These are phyloP conservation scores for Sphaeridia pumilis DNA, from an alignment of 2,888 invertebrate species.

Conservation along the genomic window DNA sequence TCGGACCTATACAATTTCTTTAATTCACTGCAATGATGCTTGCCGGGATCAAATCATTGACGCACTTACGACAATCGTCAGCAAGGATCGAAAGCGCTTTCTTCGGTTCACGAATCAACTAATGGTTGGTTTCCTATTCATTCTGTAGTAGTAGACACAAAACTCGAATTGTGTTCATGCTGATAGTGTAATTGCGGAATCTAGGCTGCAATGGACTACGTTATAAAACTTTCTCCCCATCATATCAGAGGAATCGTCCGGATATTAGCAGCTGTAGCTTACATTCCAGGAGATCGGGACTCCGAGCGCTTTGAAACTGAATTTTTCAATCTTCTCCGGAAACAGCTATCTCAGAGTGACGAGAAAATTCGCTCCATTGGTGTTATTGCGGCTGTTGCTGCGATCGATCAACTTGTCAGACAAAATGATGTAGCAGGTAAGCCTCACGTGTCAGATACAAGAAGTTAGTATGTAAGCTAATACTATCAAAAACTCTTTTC, in stretches of 20 bases:
- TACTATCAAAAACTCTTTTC: not conserved
- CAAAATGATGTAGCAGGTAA: constrained; percentile 5
- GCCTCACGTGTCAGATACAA: not conserved
- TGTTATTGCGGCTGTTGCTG: constrained; percentile 10
- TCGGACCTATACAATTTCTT: constrained; percentile 1
- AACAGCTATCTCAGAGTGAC: constrained; percentile 8
- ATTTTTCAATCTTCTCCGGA: constrained; percentile 9
- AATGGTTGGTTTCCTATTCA: constrained; percentile 8
- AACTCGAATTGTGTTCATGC: not conserved
- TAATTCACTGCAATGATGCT: constrained; percentile 6
- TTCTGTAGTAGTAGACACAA: too few species aligned
- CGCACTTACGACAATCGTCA: not conserved
- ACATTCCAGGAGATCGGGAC: constrained; percentile 9
- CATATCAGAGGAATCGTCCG: constrained; percentile 8
- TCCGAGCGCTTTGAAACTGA: constrained; percentile 14
- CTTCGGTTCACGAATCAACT: constrained; percentile 8
- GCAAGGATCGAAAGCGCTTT: not conserved
- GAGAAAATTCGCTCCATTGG: constrained; percentile 9
- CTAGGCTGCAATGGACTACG: constrained; percentile 15
- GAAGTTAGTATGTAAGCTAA: too few species aligned
- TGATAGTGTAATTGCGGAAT: not conserved
- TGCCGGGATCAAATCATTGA: constrained; percentile 10
- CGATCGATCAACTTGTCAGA: constrained; percentile 9
- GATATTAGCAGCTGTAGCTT: constrained; percentile 8
- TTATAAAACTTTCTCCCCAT: constrained; percentile 6